Conservation (phyloP, 2,113 vertebrate genomes). For the Poecile atricapillus region DNA sequence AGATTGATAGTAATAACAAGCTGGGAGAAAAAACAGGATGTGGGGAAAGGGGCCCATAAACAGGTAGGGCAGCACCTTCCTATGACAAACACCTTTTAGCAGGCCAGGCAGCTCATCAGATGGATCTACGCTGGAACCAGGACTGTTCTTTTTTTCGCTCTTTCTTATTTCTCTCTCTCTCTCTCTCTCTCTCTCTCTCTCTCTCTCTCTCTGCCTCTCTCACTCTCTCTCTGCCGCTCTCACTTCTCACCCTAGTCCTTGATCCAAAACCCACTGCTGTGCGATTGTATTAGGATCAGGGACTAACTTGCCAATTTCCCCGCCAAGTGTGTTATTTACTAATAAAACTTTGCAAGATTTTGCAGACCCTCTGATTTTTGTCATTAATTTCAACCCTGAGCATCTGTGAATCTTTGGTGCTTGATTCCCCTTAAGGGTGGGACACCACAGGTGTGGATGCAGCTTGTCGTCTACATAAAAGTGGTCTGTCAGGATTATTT, state of each 20-base stretch:
- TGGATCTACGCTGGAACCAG: not conserved
- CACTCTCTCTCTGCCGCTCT: not conserved
- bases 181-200: no score
- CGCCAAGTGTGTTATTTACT: not conserved
- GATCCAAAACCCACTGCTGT: not conserved
- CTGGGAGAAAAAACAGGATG: not conserved
- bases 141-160: not conserved
- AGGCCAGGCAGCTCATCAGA: accelerated
- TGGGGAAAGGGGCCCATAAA: not conserved
- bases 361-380: not conserved
- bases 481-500: not conserved
- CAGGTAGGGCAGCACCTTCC: not conserved
- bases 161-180: not conserved
- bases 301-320: not conserved
- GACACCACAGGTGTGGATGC: not conserved
- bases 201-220: no score
- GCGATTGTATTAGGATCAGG: not conserved
- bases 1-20: not conserved
- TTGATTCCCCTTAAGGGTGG: accelerated
- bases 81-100: not conserved
- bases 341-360: not conserved
- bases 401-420: not conserved
- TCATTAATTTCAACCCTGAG: not conserved
- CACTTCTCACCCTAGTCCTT: not conserved
- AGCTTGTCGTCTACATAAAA: not conserved